These are phyloP conservation scores for Bos indicus DNA, from an alignment of 2,113 vertebrate species.

Conservation along the genomic window DNA sequence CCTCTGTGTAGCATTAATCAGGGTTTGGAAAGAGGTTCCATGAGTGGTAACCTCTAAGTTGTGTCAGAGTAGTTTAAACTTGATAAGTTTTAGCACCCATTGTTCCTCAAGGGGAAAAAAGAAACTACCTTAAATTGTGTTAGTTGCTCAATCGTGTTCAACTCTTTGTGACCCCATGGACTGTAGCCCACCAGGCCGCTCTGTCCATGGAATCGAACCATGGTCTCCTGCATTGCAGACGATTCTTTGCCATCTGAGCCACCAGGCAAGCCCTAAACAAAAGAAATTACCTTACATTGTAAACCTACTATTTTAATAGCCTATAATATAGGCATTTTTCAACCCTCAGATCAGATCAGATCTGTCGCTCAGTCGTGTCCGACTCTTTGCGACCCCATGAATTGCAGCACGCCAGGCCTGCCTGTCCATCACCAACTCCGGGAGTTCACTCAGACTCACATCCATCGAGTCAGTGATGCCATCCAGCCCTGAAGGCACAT, in stretches of 20 bases:
- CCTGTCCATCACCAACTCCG: too few species aligned
- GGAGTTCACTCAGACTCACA: too few species aligned
- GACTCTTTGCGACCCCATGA: too few species aligned
- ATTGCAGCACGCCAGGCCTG: too few species aligned
- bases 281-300: constrained; percentile 44
- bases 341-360: background rate
- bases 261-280: background rate
- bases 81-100: background rate
- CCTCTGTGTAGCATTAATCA: background rate
- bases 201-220: background rate
- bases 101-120: constrained; percentile 3
- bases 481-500: background rate
- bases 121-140: constrained; percentile 39
- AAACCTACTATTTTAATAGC: constrained; percentile 56
- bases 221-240: background rate
- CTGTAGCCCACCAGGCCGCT: background rate
- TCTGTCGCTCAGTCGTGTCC: too few species aligned
- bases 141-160: background rate
- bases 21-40: background rate
- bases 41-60: background rate
- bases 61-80: constrained; percentile 15
- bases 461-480: too few species aligned
- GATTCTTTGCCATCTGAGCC: background rate
- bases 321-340: constrained; percentile 42
- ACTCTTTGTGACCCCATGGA: background rate